These are phyloP conservation scores for Xyliphius kryptos DNA, from an alignment of 2,113 vertebrate species.

Conservation along the genomic window DNA sequence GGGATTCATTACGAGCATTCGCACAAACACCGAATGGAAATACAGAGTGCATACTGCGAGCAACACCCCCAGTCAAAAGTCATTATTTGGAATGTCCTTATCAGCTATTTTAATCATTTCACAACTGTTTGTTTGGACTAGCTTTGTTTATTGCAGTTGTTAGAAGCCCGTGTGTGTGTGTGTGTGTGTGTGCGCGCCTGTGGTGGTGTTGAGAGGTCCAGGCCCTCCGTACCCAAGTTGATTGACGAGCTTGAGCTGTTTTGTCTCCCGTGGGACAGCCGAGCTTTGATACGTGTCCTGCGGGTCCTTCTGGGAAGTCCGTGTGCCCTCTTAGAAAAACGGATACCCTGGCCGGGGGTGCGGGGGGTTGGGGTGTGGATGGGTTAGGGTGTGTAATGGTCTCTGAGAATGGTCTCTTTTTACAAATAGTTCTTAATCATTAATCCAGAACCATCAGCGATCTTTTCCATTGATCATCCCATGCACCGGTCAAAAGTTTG, in stretches of 20 bases:
- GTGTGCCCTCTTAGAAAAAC: no score
- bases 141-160: conserved; percentile 43
- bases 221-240: conserved; percentile 29
- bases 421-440: no score
- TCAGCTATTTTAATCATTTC: conserved; percentile 41
- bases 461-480: no score
- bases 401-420: no score
- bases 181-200: conserved; percentile 4
- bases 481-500: no score
- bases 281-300: conserved; percentile 34
- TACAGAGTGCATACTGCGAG: conserved; percentile 10
- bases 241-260: conserved; percentile 42
- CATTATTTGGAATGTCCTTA: conserved; percentile 40
- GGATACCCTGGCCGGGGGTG: no score
- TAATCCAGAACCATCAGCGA: no score
- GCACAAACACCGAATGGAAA: conserved; percentile 1
- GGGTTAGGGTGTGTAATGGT: no score
- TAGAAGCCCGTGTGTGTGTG: conserved; percentile 21
- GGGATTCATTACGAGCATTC: conserved; percentile 9
- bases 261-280: conserved; percentile 32
- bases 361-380: no score
- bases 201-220: conserved; percentile 30
- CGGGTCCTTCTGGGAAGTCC: conserved; percentile 11
- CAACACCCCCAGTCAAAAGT: conserved; percentile 20
- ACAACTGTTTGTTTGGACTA: conserved; percentile 38